Evolutionary conservation across 1,140 invertebrate genomes (phyloP), one percentile per base, ranked within the genome.

Genomic region (Pseudomyrmex pallidus): DNA sequence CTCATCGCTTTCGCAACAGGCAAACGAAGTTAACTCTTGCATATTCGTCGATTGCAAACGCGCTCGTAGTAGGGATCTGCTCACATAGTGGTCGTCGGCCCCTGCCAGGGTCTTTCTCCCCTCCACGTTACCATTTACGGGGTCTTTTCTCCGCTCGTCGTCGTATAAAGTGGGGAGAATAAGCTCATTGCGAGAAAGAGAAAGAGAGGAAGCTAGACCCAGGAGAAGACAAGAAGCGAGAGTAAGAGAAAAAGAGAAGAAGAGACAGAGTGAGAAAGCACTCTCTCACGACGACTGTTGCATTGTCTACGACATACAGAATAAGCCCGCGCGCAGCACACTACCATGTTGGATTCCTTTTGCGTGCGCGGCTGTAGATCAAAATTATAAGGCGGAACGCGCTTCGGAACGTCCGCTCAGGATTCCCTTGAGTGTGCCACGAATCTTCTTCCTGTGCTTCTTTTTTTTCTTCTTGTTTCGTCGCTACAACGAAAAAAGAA

Each of bases 301-400:
- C 85, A 91, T 92, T 93, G 92, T 93, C 91, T 92, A 91, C 83
- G 87, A 89, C 77, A 80, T 76, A 74, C 48, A 50, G 54, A 50
- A 67, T 70, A 67, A 74, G 20, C 86, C 72, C 61, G 52, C 7
- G 35, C 66, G 48, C 83, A 63, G 74, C 78, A 64, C 82, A 72
- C 35, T 35, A 91, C 92, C 92, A 92, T 93, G 66, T 91, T 93
- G 91, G 89, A 93, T 92, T 91, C 90, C 85, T 90, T 89, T 87
- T 70, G 85, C 50, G 50, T 13, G 50, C 50, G 50, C 50, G 82
- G 84, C 87, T 86, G 85, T 90, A 89, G 85, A 92, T 91, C 89
- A 91, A 92, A 92, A 91, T 92, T 92, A 92, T 91, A 92, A 92
- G 87, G 90, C 87, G 84, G 78, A 91, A 89, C 89, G 83, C 52